Evolutionary conservation across 2,888 invertebrate genomes (phyloP).

Genomic region (Scaptomyza cyrtandrae): DNA sequence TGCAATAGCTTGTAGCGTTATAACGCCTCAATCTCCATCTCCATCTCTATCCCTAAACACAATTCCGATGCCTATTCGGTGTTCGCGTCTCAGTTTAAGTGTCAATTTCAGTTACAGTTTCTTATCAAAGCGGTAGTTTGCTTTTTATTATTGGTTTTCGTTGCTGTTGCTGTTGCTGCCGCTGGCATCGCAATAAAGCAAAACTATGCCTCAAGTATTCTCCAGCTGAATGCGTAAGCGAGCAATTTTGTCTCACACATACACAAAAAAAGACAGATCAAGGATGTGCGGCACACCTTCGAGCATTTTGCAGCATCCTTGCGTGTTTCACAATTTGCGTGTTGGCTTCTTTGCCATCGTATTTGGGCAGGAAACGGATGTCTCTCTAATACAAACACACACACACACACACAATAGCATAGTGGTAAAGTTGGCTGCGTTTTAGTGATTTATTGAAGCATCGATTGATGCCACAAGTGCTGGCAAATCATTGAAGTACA

Average conservation of each 20-base stretch:
- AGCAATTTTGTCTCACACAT: conserved; percentile 39
- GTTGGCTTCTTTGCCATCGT: conserved; percentile 41
- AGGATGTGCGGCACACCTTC: conserved; percentile 32
- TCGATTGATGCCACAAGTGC: conserved; percentile 69
- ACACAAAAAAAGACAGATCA: conserved; percentile 6
- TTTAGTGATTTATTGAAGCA: conserved; percentile 65
- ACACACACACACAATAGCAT: background rate
- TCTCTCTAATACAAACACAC: conserved; percentile 49
- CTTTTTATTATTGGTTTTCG: conserved; percentile 27
- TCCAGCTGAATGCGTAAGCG: conserved; percentile 5
- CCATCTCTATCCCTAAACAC: background rate
- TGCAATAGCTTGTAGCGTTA: conserved; percentile 58
- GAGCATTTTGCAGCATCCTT: conserved; percentile 20
- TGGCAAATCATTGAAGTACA: conserved; percentile 52
- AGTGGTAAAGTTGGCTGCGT: conserved; percentile 41
- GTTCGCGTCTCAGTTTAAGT: conserved; percentile 42
- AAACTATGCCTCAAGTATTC: conserved; percentile 62
- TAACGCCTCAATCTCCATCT: conserved; percentile 20
- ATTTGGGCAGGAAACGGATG: conserved; percentile 66
- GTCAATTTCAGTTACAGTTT: conserved; percentile 53
- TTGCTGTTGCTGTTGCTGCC: conserved; percentile 47
- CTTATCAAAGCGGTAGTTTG: conserved; percentile 55
- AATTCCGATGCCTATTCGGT: background rate
- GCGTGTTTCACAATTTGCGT: conserved; percentile 62
- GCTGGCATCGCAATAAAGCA: conserved; percentile 62